These are phyloP conservation scores for Lithophane socia DNA, from an alignment of 2,888 invertebrate genomes.

Conservation along the genomic window DNA sequence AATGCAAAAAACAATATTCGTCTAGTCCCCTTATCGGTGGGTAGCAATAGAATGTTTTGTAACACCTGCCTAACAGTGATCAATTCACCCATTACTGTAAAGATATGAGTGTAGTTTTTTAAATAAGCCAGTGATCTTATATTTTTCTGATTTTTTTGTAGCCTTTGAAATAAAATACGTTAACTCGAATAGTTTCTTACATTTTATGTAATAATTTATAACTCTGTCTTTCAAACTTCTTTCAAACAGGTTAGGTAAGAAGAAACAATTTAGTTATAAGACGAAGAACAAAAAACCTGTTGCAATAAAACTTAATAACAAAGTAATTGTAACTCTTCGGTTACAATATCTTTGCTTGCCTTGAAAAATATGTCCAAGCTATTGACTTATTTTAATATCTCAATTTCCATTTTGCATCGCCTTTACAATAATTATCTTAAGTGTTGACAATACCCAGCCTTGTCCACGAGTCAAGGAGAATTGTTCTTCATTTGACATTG, in stretches of 20 bases:
- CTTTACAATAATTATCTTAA: conserved; percentile 50
- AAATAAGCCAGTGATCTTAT: conserved; percentile 3
- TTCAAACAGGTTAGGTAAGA: not conserved
- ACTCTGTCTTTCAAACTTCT: not conserved
- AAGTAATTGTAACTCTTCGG: conserved; percentile 28
- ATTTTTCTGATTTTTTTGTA: not conserved
- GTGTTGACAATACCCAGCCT: conserved; percentile 65
- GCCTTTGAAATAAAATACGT: not conserved
- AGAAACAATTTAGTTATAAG: conserved; percentile 17
- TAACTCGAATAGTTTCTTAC: conserved; percentile 8
- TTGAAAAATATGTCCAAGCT: conserved; percentile 40
- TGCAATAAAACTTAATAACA: conserved; percentile 13
- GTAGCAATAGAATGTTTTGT: not conserved
- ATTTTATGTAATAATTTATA: not conserved
- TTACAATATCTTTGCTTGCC: conserved; percentile 41
- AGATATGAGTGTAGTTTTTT: not conserved
- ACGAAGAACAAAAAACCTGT: not conserved
- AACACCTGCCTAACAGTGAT: conserved; percentile 2
- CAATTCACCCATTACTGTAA: not conserved
- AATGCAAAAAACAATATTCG: conserved; percentile 1
- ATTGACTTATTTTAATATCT: conserved; percentile 36
- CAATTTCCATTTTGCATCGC: conserved; percentile 47
- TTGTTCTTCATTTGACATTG: conserved; percentile 72
- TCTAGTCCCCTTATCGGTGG: not conserved
- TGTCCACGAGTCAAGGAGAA: conserved; percentile 70